Evolutionary conservation across 2,113 vertebrate genomes (phyloP).

Genomic region (Hippoglossus stenolepis): DNA sequence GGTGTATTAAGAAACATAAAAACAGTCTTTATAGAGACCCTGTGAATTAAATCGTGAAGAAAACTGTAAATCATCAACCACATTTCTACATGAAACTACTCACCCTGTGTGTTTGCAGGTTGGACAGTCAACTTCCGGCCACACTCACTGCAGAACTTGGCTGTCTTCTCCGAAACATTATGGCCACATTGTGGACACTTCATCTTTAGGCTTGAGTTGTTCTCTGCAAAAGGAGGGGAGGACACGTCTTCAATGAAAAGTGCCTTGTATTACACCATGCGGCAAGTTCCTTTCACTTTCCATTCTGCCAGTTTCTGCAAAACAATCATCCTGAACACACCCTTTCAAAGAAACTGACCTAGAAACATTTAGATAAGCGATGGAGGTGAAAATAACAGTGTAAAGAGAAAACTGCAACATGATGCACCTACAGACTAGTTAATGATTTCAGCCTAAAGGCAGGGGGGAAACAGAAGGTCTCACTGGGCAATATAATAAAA

Average conservation of each 20-base stretch:
- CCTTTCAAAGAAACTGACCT: background rate
- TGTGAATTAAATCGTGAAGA: background rate
- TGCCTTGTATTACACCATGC: rapidly evolving
- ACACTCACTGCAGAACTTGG: slow-evolving; percentile 82
- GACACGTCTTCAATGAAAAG: background rate
- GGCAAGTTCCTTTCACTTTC: slow-evolving; percentile 59
- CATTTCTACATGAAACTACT: background rate
- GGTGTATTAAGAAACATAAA: too few relatives aligned
- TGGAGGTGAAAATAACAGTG: background rate
- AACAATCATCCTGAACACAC: too few relatives aligned
- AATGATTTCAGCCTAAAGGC: background rate
- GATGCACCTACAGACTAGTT: background rate
- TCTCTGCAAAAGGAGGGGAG: slow-evolving; percentile 15
- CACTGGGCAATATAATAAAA: slow-evolving; percentile 1
- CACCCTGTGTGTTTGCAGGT: slow-evolving; percentile 47
- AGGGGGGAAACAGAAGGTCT: background rate
- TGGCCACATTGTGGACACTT: slow-evolving; percentile 60
- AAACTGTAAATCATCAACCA: background rate
- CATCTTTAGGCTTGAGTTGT: slow-evolving; percentile 68
- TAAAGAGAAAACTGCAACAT: background rate
- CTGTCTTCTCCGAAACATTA: slow-evolving; percentile 33
- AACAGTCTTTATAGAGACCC: too few relatives aligned
- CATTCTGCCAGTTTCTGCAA: slow-evolving; percentile 1
- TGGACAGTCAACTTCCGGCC: slow-evolving; percentile 18
- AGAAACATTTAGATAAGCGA: background rate